phyloP scores from a whole-genome alignment of 2,797 vertebrate genomes.

The Sebastes goodei region DNA sequence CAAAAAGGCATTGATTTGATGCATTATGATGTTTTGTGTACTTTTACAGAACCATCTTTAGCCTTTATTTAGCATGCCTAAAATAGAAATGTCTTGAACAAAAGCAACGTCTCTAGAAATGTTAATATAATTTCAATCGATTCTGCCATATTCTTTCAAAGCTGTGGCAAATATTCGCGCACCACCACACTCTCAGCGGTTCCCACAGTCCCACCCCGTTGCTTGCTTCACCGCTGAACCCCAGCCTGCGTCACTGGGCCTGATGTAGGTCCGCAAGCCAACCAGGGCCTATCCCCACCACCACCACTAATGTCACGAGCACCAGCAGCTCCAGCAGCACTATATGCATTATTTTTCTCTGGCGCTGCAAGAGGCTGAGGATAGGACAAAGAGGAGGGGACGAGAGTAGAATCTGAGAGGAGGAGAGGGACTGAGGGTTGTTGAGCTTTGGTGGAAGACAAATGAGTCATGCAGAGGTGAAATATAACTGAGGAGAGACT shows the following conservation, averaged over 20 bases:
- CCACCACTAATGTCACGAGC: slow-evolving; percentile 66
- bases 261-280: slow-evolving; percentile 54
- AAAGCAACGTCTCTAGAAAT: slow-evolving; percentile 15
- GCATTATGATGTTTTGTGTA: not conserved
- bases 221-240: slow-evolving; percentile 71
- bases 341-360: slow-evolving; percentile 36
- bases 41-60: not conserved
- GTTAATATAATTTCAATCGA: slow-evolving; percentile 20
- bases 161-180: slow-evolving; percentile 47
- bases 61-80: slow-evolving; percentile 10
- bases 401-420: slow-evolving; percentile 13
- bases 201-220: slow-evolving; percentile 73
- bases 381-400: slow-evolving; percentile 13
- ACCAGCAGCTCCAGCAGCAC: slow-evolving; percentile 37
- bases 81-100: slow-evolving; percentile 1
- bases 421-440: not conserved
- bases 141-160: slow-evolving; percentile 41
- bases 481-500: not conserved
- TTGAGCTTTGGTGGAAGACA: slow-evolving; percentile 17
- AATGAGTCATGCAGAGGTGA: slow-evolving; percentile 39
- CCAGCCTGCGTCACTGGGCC: slow-evolving; percentile 76
- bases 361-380: slow-evolving; percentile 7
- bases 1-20: not conserved
- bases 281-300: slow-evolving; percentile 58
- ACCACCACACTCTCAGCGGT: slow-evolving; percentile 42